These are phyloP conservation scores for Falco peregrinus DNA, from an alignment of 2,797 vertebrate species.

Conservation along the genomic window DNA sequence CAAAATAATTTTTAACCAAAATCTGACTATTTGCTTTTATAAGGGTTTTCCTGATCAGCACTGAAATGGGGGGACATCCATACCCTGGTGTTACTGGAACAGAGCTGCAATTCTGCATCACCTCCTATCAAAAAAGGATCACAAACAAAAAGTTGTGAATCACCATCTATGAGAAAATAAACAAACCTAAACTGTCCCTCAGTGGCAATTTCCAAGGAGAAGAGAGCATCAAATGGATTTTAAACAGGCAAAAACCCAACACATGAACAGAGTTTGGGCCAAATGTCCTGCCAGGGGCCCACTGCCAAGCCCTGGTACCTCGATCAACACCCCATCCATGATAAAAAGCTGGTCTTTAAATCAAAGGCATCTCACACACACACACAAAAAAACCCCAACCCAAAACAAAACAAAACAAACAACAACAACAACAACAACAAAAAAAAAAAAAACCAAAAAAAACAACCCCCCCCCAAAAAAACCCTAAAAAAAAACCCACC, in stretches of 20 bases:
- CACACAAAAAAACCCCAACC: background rate
- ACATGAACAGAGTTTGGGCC: background rate
- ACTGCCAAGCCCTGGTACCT: conserved; percentile 42
- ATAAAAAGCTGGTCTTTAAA: conserved; percentile 59
- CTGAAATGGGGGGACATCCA: background rate
- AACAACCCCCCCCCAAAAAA: background rate
- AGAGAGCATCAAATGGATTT: conserved; percentile 2
- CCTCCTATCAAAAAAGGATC: background rate
- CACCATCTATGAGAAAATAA: background rate
- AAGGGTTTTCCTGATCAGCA: background rate
- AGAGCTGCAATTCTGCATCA: background rate
- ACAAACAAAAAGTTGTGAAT: background rate
- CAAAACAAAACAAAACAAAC: too few relatives aligned
- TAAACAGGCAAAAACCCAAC: background rate
- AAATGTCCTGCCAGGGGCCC: conserved; percentile 53
- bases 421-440: too few relatives aligned
- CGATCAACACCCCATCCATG: background rate
- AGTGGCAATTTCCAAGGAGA: conserved; percentile 10
- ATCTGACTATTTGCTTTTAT: accelerated
- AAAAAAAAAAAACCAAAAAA: too few relatives aligned
- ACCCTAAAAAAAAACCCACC: too few relatives aligned
- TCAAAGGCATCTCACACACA: conserved; percentile 38
- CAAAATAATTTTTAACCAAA: background rate
- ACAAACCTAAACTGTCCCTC: background rate
- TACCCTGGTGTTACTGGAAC: accelerated